Evolutionary conservation across 1,140 invertebrate genomes (phyloP), one percentile per base, ranked within the genome.

Genomic region (Akabosia matsudoensis): DNA sequence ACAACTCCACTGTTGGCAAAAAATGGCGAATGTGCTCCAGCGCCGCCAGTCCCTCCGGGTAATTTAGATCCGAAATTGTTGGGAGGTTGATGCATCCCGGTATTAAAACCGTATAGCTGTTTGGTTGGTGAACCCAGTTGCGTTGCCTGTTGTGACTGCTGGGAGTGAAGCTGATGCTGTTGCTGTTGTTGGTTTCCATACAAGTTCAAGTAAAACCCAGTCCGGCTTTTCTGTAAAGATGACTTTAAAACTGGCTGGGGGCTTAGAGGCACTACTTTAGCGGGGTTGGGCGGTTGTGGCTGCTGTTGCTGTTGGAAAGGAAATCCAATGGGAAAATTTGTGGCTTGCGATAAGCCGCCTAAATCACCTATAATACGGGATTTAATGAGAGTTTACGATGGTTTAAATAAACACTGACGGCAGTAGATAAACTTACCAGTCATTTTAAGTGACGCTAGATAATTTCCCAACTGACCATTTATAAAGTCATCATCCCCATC

Each of bases 101-200:
- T 30, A 22, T 67, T 67, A 4, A 30, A 31, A 7, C 61, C 61
- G n/a, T 56, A 67, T 30, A 30, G 7, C 4, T 4, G 28, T 30
- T 67, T 67, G 28, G 61, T 56, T 24, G 61, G 61, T 10, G 61
- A 67, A n/a, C 61, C 24, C n/a, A 22, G 7, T 31, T 4, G 61
- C 7, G 28, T 24, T 7, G 13, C 13, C 28, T 37, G 33, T 72
- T 72, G n/a, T n/a, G n/a, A n/a, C n/a, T n/a, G n/a, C n/a, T n/a
- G n/a, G n/a, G n/a, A n/a, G n/a, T n/a, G 33, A 7, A 37, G 67
- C 22, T 13, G 28, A 4, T 14, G 70, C 22, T 72, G 70, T 26
- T 72, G 70, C 30, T 51, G 70, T 28, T 24, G 70, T 34, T 72
- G 70, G 45, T 72, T 72, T 26, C 33, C 33, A 72, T 34, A 72